These are phyloP conservation scores for Gasterosteus nipponicus DNA, from an alignment of 2,113 vertebrate species.

Conservation along the genomic window DNA sequence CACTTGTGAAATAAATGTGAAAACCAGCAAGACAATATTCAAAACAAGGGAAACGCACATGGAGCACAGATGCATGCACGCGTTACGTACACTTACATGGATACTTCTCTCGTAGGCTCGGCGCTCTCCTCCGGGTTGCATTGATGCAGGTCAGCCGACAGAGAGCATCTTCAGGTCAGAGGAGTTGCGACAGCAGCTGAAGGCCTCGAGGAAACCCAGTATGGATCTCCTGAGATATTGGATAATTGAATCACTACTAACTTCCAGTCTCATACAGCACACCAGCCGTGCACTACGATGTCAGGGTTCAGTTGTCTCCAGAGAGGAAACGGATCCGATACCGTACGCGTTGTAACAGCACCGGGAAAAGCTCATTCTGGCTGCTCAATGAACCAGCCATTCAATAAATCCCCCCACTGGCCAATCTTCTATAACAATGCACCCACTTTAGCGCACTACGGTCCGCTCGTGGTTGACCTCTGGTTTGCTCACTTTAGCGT, in stretches of 20 bases:
- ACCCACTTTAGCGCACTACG: background rate
- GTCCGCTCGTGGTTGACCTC: constrained; percentile 4
- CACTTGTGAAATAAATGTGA: background rate
- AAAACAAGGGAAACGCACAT: background rate
- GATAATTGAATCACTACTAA: constrained; percentile 1
- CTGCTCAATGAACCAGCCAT: constrained; percentile 20
- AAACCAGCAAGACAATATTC: background rate
- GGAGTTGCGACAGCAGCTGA: background rate
- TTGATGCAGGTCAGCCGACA: constrained; percentile 46
- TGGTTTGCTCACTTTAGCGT: no score
- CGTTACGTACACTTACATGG: background rate
- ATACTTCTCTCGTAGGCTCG: background rate
- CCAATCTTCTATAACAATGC: background rate
- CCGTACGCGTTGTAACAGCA: background rate
- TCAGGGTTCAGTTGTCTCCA: background rate
- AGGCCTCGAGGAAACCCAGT: constrained; percentile 9
- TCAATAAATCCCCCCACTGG: background rate
- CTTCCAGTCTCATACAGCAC: background rate
- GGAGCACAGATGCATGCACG: background rate
- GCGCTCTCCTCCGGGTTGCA: constrained; percentile 34
- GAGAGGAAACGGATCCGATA: background rate
- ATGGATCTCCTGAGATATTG: constrained; percentile 28
- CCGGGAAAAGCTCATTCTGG: constrained; percentile 1
- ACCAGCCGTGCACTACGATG: background rate
- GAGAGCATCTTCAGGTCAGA: constrained; percentile 49